These are phyloP conservation scores for Nebria brevicollis DNA, from an alignment of 2,888 invertebrate species.

Conservation along the genomic window DNA sequence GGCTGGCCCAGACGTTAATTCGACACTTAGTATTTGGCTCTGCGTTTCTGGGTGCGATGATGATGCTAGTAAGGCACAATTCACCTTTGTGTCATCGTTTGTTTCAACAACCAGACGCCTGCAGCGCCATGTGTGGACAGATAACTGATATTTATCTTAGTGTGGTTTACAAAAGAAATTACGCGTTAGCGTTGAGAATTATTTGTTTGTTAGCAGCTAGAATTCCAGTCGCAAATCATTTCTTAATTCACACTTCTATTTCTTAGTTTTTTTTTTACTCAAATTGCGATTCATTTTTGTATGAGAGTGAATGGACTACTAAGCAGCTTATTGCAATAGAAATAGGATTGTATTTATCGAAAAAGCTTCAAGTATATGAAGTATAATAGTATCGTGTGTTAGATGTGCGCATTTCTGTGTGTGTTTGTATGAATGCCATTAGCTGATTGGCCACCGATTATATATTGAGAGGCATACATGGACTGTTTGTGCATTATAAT, in stretches of 20 bases:
- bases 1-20: neutral
- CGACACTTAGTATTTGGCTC: neutral
- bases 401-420: slow-evolving; percentile 7
- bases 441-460: slow-evolving; percentile 8
- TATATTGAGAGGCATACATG: slow-evolving; percentile 12
- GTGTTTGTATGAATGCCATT: slow-evolving; percentile 10
- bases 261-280: too few species aligned
- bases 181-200: neutral
- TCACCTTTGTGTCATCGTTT: neutral
- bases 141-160: neutral
- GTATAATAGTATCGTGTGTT: too few species aligned
- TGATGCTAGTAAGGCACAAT: neutral
- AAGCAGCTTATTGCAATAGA: too few species aligned
- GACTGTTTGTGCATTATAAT: neutral
- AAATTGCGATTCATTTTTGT: too few species aligned
- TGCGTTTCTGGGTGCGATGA: neutral
- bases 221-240: too few species aligned
- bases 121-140: neutral
- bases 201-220: neutral
- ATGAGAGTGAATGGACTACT: too few species aligned
- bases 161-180: neutral
- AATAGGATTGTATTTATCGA: too few species aligned
- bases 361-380: too few species aligned
- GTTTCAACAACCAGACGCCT: neutral
- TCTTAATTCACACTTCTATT: too few species aligned